Base-by-base conservation (phyloP, 2,888 invertebrate genomes). In the Xylota segnis region DNA sequence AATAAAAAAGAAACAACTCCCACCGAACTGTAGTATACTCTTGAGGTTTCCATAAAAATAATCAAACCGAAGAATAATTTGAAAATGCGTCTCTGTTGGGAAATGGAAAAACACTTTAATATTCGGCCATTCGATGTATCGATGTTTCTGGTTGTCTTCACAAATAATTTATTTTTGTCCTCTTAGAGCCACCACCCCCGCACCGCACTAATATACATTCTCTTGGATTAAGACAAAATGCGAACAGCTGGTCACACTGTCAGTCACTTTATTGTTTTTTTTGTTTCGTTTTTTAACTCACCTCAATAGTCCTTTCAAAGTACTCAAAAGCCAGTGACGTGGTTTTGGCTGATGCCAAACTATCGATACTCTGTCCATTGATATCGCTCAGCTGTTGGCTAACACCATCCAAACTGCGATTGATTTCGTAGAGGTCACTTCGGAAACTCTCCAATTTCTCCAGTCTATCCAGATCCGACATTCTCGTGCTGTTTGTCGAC, bases 251-350 rank as follows among this genome's bases (percentile, higher is more conserved):
- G n/a, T 10, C 29, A 37, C 27, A 58, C n/a, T 58, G 32, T 52
- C 34, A 66, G 9, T 66, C 29, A 75, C 68, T 65, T 34, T 6
- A 4, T 34, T 34, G 34, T 32, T 7, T 32, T 32, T 32, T 32
- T 32, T 32, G 2, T 32, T 32, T 32, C 3, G 23, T 23, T 23
- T 32, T 45, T 12, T 72, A 86, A 91, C 92, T 92, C 92, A 96
- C 96, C 93, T 95, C 94, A 88, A 96, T 94, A 68, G 96, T 96
- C 91, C 95, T 95, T 92, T 97, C 96, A 91, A 97, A 96, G 89
- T 95, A 95, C 84, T 94, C 94, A 90, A 96, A 97, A 37, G 96
- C 95, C 88, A 94, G 92, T 5, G 95, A 95, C 54, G 95, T 95
- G 68, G 95, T 94, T 90, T 94, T 95, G 6, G 96, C 96, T 43